These are phyloP conservation scores for Zygaena filipendulae DNA, from an alignment of 2,888 invertebrate species.

Conservation along the genomic window DNA sequence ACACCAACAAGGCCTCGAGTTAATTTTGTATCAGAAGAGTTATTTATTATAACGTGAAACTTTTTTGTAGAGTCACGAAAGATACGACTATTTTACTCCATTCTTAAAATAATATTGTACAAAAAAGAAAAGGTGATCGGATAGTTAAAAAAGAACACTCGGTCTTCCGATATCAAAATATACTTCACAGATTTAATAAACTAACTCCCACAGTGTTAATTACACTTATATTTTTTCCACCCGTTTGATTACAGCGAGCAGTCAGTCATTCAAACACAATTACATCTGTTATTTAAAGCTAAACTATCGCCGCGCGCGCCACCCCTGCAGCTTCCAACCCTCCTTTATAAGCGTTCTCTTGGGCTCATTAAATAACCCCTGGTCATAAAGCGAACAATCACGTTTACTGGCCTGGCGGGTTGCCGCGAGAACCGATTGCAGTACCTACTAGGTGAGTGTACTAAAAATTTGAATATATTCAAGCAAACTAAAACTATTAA, in stretches of 20 bases:
- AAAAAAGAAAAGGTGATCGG: no score
- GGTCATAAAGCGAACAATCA: constrained; percentile 27
- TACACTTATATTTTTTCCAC: constrained; percentile 35
- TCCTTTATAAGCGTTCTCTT: constrained; percentile 14
- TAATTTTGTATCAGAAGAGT: no score
- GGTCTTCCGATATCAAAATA: no score
- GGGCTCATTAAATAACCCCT: constrained; percentile 29
- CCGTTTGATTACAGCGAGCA: constrained; percentile 22
- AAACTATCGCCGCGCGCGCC: constrained; percentile 20
- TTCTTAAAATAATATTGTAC: no score
- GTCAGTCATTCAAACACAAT: constrained; percentile 49
- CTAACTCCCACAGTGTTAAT: constrained; percentile 30
- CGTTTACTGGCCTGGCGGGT: constrained; percentile 23
- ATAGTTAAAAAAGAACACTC: no score
- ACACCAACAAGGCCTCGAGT: no score
- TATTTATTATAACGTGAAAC: no score
- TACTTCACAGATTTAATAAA: no score
- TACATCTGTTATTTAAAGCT: constrained; percentile 47
- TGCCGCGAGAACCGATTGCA: constrained; percentile 26
- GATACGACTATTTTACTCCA: constrained; percentile 12
- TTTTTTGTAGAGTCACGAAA: no score
- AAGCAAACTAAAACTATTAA: no score
- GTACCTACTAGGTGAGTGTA: no score
- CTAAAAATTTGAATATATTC: no score
- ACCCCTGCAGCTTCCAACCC: neutral